These are phyloP conservation scores for Omphaloscelis lunosa DNA, from an alignment of 2,888 invertebrate species.

Conservation along the genomic window DNA sequence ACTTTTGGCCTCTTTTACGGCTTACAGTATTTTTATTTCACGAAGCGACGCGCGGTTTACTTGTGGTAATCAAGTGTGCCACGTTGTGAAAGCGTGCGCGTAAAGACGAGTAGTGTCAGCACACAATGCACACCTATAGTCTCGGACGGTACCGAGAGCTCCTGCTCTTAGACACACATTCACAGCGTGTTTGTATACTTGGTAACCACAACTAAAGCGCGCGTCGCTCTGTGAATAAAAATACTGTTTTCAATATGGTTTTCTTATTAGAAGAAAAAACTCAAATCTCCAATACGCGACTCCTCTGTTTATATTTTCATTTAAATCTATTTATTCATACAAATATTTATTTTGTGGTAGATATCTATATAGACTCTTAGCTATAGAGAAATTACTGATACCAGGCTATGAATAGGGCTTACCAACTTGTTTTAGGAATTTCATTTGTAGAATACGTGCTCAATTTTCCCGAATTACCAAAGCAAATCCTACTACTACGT, in stretches of 20 bases:
- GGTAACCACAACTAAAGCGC: not conserved
- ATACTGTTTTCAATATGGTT: not conserved
- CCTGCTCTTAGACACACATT: not conserved
- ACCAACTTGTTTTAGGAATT: not conserved
- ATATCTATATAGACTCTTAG: not conserved
- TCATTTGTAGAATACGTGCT: not conserved
- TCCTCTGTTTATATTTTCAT: not conserved
- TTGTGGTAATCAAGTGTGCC: not conserved
- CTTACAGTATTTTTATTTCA: not conserved
- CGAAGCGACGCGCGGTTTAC: not conserved
- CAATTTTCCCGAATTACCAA: not conserved
- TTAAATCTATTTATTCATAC: not conserved
- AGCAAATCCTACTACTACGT: not conserved
- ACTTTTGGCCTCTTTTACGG: not conserved
- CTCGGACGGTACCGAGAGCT: not conserved
- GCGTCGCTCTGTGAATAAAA: too few species aligned
- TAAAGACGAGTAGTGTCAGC: not conserved
- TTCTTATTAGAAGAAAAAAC: not conserved
- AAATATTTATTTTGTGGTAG: not conserved
- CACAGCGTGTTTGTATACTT: not conserved
- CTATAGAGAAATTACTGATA: not conserved
- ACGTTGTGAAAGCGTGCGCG: not conserved
- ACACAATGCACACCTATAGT: not conserved
- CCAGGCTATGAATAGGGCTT: not conserved
- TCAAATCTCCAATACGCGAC: not conserved